A percentile compares a stretch with the other conserved stretches of the same genome.
Conservation (phyloP, 2,888 invertebrate species). For the Callyntrura sp. region DNA sequence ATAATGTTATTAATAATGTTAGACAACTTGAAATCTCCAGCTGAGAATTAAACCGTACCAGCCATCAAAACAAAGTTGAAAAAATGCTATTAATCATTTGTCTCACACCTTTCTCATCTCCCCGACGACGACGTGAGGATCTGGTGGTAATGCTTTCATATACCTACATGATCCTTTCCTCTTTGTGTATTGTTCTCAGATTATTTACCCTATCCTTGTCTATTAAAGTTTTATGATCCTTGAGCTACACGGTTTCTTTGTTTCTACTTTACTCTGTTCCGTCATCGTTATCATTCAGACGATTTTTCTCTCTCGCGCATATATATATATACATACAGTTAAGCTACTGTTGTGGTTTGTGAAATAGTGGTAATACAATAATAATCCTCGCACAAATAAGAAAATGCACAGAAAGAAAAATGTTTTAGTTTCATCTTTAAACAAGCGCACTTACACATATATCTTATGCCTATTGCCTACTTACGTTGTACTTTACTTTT, state of each 20-base stretch:
- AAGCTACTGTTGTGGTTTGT: too few relatives aligned
- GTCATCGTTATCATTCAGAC: constrained; percentile 12
- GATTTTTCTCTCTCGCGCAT: neutral
- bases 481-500: too few relatives aligned
- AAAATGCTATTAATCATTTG: constrained; percentile 80
- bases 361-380: too few relatives aligned
- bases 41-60: constrained; percentile 75
- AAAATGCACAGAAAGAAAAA: too few relatives aligned
- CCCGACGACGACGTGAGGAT: constrained; percentile 23
- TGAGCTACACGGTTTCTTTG: constrained; percentile 30
- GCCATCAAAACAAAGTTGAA: constrained; percentile 77
- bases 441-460: too few relatives aligned
- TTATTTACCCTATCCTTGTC: neutral
- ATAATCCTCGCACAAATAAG: too few relatives aligned
- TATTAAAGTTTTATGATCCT: constrained; percentile 21
- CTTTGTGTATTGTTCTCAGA: neutral
- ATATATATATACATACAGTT: too few relatives aligned
- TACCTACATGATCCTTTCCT: neutral
- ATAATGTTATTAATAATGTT: constrained; percentile 68
- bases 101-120: constrained; percentile 74
- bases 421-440: too few relatives aligned
- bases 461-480: too few relatives aligned
- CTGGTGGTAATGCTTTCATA: constrained; percentile 4
- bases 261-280: constrained; percentile 40
- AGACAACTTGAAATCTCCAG: constrained; percentile 77